Evolutionary conservation across 1,140 invertebrate species (phyloP).

Genomic region (Bombus pyrosoma): DNA sequence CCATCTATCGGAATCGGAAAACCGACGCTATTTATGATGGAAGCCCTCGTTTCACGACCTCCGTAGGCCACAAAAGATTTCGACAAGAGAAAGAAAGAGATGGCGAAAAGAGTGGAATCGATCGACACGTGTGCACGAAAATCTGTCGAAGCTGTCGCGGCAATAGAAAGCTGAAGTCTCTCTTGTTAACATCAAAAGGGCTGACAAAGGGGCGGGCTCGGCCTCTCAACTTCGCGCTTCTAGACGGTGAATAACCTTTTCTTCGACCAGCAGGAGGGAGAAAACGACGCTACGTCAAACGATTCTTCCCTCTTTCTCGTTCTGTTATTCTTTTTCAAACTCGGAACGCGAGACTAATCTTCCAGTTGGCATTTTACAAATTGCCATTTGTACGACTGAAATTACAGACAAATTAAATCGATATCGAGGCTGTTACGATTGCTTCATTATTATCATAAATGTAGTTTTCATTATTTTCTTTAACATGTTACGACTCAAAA

Average conservation of each 20-base stretch:
- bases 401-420: background rate
- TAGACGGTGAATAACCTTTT: slow-evolving; percentile 55
- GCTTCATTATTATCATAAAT: too few relatives aligned
- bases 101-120: background rate
- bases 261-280: background rate
- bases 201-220: slow-evolving; percentile 51
- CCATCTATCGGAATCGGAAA: background rate
- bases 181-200: slow-evolving; percentile 56
- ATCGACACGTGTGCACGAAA: slow-evolving; percentile 36
- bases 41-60: background rate
- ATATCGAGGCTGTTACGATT: background rate
- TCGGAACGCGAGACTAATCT: background rate
- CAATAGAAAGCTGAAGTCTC: slow-evolving; percentile 40
- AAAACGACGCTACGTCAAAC: background rate
- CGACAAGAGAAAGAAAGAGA: background rate
- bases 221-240: slow-evolving; percentile 34
- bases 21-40: background rate
- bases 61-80: slow-evolving; percentile 7
- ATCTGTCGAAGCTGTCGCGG: slow-evolving; percentile 37
- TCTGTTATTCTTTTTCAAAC: slow-evolving; percentile 27
- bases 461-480: too few relatives aligned
- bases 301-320: slow-evolving; percentile 15
- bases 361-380: background rate
- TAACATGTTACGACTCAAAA: too few relatives aligned
- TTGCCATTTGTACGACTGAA: background rate